These are phyloP conservation scores for Anabacerthia variegaticeps DNA, from an alignment of 2,797 vertebrate genomes.

Conservation along the genomic window DNA sequence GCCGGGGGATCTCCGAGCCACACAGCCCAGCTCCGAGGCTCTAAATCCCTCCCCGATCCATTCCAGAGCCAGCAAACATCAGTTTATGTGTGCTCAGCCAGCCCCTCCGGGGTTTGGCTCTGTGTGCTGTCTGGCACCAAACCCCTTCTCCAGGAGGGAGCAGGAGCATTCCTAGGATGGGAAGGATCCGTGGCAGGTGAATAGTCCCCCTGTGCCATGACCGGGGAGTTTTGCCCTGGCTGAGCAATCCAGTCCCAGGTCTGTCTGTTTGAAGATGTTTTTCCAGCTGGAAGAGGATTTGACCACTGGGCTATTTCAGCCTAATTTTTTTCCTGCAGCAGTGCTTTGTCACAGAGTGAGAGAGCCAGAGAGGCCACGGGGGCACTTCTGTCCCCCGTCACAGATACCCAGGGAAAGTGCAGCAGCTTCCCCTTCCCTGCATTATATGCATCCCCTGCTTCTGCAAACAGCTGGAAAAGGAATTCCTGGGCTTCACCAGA, in stretches of 20 bases:
- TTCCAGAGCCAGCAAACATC: neutral
- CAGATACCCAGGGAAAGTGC: neutral
- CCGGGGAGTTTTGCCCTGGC: neutral
- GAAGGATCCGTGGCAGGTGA: neutral
- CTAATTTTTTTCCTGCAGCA: neutral
- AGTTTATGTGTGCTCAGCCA: neutral
- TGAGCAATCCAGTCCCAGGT: neutral
- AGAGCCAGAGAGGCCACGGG: rapidly evolving
- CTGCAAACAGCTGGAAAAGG: neutral
- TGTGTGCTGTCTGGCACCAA: neutral
- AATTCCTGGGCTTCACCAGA: neutral
- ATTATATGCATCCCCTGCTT: neutral
- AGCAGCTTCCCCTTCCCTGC: neutral
- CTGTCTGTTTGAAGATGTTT: neutral
- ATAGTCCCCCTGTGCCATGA: rapidly evolving
- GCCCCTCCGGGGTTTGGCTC: rapidly evolving
- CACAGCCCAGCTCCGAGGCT: rapidly evolving
- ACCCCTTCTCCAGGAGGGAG: neutral
- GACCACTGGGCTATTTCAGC: neutral
- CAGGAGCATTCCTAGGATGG: neutral
- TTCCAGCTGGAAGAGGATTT: neutral
- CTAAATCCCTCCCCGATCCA: neutral
- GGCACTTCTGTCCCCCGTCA: neutral
- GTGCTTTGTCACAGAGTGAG: neutral
- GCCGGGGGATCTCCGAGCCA: neutral